Percentiles rank a stretch among this genome's conserved stretches.
Evolutionary conservation across 2,888 invertebrate genomes (phyloP).

Genomic region (Lithophane semibrunnea): DNA sequence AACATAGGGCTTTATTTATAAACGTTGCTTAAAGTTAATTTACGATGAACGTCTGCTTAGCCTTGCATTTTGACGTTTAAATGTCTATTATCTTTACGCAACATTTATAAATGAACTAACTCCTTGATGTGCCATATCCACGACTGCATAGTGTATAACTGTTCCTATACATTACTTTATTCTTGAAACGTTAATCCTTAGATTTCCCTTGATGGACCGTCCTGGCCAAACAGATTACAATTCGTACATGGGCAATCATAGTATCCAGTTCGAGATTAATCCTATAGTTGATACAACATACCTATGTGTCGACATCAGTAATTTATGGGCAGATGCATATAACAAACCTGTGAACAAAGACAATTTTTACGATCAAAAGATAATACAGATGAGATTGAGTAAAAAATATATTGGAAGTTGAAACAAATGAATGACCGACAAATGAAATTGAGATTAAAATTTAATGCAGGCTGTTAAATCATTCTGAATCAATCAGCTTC

Average conservation of each 20-base stretch:
- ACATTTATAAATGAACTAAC: no score
- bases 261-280: slow-evolving; percentile 22
- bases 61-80: neutral
- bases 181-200: slow-evolving; percentile 14
- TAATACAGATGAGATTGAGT: neutral
- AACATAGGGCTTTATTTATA: neutral
- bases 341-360: slow-evolving; percentile 41
- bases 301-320: slow-evolving; percentile 2
- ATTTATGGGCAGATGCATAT: neutral
- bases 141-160: no score
- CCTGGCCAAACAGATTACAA: slow-evolving; percentile 39
- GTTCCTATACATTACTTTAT: slow-evolving; percentile 11
- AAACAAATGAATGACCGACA: no score
- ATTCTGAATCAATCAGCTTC: neutral
- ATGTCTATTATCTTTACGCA: neutral
- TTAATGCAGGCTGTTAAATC: neutral
- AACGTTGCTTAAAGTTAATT: neutral
- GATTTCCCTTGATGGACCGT: slow-evolving; percentile 21
- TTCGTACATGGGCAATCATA: slow-evolving; percentile 39
- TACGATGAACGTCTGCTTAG: neutral
- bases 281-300: slow-evolving; percentile 20
- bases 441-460: neutral
- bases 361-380: neutral
- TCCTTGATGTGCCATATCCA: neutral
- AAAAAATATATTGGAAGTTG: neutral